A percentile compares a stretch with the other conserved stretches of the same genome.
phyloP scores from a whole-genome alignment of 1,140 invertebrate species.

The Daktulosphaira vitifoliae region DNA sequence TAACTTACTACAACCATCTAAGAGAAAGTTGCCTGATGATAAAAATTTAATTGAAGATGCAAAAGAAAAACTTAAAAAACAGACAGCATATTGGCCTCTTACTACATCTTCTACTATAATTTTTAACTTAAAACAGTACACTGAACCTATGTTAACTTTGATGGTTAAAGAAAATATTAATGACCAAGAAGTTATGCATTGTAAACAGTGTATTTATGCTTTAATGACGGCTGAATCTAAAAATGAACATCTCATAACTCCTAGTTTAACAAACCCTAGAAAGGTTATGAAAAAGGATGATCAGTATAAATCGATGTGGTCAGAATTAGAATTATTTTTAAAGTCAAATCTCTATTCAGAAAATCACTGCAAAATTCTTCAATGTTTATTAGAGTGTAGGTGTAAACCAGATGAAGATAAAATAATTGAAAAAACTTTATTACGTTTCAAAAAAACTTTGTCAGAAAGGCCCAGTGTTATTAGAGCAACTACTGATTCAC shows the following conservation, averaged over 20 bases:
- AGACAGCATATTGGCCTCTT: slow-evolving; percentile 86
- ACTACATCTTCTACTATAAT: slow-evolving; percentile 83
- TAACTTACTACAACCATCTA: slow-evolving; percentile 66
- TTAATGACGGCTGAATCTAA: slow-evolving; percentile 73
- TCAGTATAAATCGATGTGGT: slow-evolving; percentile 82
- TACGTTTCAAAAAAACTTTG: slow-evolving; percentile 57
- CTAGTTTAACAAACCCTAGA: slow-evolving; percentile 45
- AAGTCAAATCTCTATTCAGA: slow-evolving; percentile 61
- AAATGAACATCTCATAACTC: slow-evolving; percentile 64
- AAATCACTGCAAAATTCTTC: slow-evolving; percentile 67
- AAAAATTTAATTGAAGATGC: slow-evolving; percentile 50
- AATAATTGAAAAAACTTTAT: slow-evolving; percentile 45
- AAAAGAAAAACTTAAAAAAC: slow-evolving; percentile 58
- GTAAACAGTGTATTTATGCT: slow-evolving; percentile 76
- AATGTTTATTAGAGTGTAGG: slow-evolving; percentile 74
- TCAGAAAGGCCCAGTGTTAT: slow-evolving; percentile 55
- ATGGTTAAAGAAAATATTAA: slow-evolving; percentile 75
- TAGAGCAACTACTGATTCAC: slow-evolving; percentile 69
- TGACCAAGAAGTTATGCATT: slow-evolving; percentile 77
- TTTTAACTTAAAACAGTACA: slow-evolving; percentile 75
- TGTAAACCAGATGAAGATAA: slow-evolving; percentile 47
- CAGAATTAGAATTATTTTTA: slow-evolving; percentile 76
- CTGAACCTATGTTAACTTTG: slow-evolving; percentile 66
- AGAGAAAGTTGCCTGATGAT: slow-evolving; percentile 36
- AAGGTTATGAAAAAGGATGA: slow-evolving; percentile 59